Percentiles rank a stretch among this genome's conserved stretches.
Evolutionary conservation across 2,797 vertebrate genomes (phyloP).

Genomic region (Crenuchus spilurus): DNA sequence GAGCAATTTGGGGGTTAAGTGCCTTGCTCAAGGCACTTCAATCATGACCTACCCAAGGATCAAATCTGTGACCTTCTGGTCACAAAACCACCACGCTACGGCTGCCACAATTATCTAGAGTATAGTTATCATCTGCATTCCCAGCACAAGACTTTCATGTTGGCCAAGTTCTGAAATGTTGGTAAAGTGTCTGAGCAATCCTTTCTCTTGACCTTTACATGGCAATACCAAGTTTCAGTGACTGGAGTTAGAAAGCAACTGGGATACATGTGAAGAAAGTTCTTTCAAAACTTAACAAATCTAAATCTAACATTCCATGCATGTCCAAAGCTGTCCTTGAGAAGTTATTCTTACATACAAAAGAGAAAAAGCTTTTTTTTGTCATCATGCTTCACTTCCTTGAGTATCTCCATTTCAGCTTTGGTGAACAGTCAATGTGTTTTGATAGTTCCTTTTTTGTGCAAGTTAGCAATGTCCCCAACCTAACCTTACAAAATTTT

Average conservation of each 20-base stretch:
- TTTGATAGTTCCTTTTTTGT: slow-evolving; percentile 9
- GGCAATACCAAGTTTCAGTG: slow-evolving; percentile 11
- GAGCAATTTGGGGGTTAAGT: too few relatives aligned
- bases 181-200: slow-evolving; percentile 24
- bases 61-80: too few relatives aligned
- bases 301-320: slow-evolving; percentile 26
- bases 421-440: slow-evolving; percentile 7
- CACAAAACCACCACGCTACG: slow-evolving; percentile 3
- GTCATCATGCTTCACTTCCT: slow-evolving; percentile 20
- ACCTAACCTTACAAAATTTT: slow-evolving; percentile 22
- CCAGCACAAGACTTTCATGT: slow-evolving; percentile 21
- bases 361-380: slow-evolving; percentile 13
- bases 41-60: too few relatives aligned
- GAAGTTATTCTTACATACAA: slow-evolving; percentile 23
- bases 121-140: neutral
- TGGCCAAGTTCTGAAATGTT: slow-evolving; percentile 27
- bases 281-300: neutral
- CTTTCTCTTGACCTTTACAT: slow-evolving; percentile 38
- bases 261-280: slow-evolving; percentile 17
- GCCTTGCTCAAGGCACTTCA: too few relatives aligned
- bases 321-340: slow-evolving; percentile 38
- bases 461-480: neutral
- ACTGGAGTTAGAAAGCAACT: slow-evolving; percentile 19
- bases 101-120: neutral
- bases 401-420: neutral